Evolutionary conservation across 2,888 invertebrate species (phyloP).

Genomic region (Brenthis daphne): DNA sequence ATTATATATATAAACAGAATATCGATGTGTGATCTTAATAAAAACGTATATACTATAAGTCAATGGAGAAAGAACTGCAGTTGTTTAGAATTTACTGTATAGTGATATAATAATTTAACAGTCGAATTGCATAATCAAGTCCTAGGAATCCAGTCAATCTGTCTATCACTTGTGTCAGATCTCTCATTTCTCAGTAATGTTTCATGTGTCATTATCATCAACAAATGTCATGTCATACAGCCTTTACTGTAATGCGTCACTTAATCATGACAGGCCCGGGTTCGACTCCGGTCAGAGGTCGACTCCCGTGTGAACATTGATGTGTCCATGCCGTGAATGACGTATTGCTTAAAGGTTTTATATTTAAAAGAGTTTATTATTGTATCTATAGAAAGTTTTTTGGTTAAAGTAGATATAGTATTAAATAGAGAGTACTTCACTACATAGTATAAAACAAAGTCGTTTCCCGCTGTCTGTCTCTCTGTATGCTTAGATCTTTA

Average conservation of each 20-base stretch:
- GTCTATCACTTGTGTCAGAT: constrained; percentile 17
- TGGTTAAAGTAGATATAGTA: too few relatives aligned
- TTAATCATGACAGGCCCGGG: constrained; percentile 44
- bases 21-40: too few relatives aligned
- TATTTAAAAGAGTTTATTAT: constrained; percentile 7
- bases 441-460: too few relatives aligned
- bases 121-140: constrained; percentile 9
- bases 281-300: constrained; percentile 43
- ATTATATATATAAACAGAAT: too few relatives aligned
- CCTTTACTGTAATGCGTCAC: constrained; percentile 43
- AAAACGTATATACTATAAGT: too few relatives aligned
- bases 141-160: constrained; percentile 14
- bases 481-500: too few relatives aligned
- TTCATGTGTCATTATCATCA: constrained; percentile 45
- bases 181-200: constrained; percentile 25
- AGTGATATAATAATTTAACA: not conserved
- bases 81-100: not conserved
- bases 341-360: constrained; percentile 15
- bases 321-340: constrained; percentile 25
- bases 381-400: not conserved
- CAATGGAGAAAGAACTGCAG: too few relatives aligned
- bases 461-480: too few relatives aligned
- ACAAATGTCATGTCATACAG: constrained; percentile 41
- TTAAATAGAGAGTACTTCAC: too few relatives aligned
- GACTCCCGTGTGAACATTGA: constrained; percentile 44